Evolutionary conservation across 2,113 vertebrate species (phyloP).

Genomic region (Lycaon pictus): DNA sequence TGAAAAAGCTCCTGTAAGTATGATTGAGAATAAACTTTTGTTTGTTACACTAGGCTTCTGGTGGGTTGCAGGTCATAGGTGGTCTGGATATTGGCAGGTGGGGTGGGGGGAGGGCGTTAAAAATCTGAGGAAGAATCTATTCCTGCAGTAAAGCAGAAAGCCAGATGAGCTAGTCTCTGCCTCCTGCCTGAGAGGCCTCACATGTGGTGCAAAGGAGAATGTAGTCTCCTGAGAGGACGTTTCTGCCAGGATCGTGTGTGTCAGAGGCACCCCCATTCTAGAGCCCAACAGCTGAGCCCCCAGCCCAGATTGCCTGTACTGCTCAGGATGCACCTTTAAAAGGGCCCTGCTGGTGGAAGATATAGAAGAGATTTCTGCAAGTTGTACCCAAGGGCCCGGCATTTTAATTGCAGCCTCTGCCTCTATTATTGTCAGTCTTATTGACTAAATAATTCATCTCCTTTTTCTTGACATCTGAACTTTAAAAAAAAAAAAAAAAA

Average conservation of each 20-base stretch:
- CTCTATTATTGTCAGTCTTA: background rate
- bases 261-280: background rate
- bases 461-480: background rate
- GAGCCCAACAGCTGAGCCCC: background rate
- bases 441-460: background rate
- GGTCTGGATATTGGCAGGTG: background rate
- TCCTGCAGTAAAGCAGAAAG: background rate
- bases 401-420: background rate
- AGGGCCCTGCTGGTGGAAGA: background rate
- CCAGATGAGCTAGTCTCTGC: background rate
- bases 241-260: background rate
- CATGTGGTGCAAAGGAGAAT: background rate
- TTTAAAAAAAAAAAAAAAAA: background rate
- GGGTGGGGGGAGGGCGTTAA: background rate
- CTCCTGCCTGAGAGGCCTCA: background rate
- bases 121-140: background rate
- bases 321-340: background rate
- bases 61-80: background rate
- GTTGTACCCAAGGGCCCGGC: background rate
- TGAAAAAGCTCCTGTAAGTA: slow-evolving; percentile 92
- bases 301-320: background rate
- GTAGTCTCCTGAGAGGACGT: background rate
- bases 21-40: background rate
- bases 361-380: background rate
- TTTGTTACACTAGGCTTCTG: background rate